A percentile compares a stretch with the other conserved stretches of the same genome.
phyloP scores from a whole-genome alignment of 2,888 invertebrate genomes.

The Tolmerus cingulatus region DNA sequence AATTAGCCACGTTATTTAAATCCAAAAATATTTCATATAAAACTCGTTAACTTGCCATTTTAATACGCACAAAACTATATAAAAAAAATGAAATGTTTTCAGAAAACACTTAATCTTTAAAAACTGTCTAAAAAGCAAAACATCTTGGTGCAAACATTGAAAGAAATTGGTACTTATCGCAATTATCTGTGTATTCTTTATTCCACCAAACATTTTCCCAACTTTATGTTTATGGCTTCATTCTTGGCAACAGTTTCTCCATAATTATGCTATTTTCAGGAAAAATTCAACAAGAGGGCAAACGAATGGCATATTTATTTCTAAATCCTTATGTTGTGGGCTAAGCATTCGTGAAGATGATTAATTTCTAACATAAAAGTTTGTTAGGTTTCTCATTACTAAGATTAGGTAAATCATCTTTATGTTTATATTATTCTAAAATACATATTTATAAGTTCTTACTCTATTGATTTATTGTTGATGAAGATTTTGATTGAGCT shows the following conservation, averaged over 20 bases:
- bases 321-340: background rate
- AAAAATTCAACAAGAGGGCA: background rate
- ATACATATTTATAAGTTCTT: too few species aligned
- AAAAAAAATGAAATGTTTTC: background rate
- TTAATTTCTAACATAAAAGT: background rate
- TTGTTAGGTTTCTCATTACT: background rate
- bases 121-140: background rate
- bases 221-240: background rate
- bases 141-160: background rate
- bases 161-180: background rate
- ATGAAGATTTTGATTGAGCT: background rate
- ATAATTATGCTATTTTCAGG: background rate
- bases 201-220: background rate
- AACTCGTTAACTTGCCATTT: too few species aligned
- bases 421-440: too few species aligned
- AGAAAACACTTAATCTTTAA: background rate
- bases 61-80: too few species aligned
- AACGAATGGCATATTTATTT: background rate
- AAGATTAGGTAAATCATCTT: background rate
- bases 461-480: background rate
- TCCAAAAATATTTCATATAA: too few species aligned
- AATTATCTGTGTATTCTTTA: background rate
- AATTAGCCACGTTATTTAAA: too few species aligned
- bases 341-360: background rate
- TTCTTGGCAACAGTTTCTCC: background rate